These are phyloP conservation scores for Creontiades dilutus DNA, from an alignment of 2,888 invertebrate species.

Conservation along the genomic window DNA sequence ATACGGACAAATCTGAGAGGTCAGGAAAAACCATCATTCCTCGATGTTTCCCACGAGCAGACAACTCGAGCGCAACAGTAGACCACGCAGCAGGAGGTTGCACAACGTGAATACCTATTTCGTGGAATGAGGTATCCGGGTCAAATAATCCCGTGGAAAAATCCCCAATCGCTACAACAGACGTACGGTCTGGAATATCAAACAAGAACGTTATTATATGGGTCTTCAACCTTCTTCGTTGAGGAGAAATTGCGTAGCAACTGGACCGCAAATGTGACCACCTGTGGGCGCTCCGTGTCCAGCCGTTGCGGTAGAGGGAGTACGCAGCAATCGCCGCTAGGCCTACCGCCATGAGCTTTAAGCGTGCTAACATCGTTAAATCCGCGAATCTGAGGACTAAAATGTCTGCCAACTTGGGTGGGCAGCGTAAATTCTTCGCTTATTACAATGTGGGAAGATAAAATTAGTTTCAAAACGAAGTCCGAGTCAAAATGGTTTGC, in stretches of 20 bases:
- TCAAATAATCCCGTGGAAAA: neutral
- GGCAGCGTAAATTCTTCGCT: no score
- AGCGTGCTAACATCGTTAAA: no score
- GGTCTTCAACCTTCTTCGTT: neutral
- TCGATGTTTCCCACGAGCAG: neutral
- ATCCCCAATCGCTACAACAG: neutral
- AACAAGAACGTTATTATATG: slow-evolving; percentile 1
- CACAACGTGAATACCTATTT: neutral
- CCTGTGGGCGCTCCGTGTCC: slow-evolving; percentile 28
- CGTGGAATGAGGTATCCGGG: neutral
- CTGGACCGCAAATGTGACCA: slow-evolving; percentile 40
- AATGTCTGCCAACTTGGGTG: no score
- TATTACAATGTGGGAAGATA: no score
- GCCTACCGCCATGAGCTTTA: neutral
- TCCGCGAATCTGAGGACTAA: no score
- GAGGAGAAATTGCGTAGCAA: slow-evolving; percentile 26
- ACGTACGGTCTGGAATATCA: neutral
- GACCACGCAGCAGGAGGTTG: neutral
- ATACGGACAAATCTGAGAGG: no score
- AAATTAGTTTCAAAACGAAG: no score
- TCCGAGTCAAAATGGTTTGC: no score
- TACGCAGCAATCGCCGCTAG: neutral
- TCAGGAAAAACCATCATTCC: neutral
- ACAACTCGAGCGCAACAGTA: neutral
- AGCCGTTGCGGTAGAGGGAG: slow-evolving; percentile 4